phyloP scores from a whole-genome alignment of 1,140 invertebrate genomes.

The Diplogasteroides magnus region DNA sequence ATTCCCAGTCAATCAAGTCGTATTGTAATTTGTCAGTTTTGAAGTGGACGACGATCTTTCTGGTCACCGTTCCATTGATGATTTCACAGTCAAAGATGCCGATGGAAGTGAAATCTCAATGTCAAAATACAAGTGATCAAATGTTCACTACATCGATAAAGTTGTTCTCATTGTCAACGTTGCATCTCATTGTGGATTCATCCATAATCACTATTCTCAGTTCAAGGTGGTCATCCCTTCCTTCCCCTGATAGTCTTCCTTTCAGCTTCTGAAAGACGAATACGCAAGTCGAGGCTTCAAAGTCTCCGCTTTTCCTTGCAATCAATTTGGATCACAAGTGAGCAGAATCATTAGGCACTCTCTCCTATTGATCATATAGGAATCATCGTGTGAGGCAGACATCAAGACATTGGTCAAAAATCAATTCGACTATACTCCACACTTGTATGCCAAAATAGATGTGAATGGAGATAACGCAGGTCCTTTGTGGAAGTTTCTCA shows the following conservation, averaged over 20 bases:
- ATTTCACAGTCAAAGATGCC: slow-evolving; percentile 59
- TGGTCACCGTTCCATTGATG: slow-evolving; percentile 55
- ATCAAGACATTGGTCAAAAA: slow-evolving; percentile 55
- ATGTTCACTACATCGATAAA: slow-evolving; percentile 22
- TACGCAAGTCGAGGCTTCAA: slow-evolving; percentile 37
- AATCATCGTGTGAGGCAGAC: slow-evolving; percentile 37
- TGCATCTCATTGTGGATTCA: slow-evolving; percentile 39
- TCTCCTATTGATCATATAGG: slow-evolving; percentile 57
- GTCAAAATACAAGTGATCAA: slow-evolving; percentile 60
- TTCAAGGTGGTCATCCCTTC: too few relatives aligned
- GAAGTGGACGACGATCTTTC: too few relatives aligned
- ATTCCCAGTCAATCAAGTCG: too few relatives aligned
- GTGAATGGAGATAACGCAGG: slow-evolving; percentile 38
- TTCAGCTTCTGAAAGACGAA: slow-evolving; percentile 41
- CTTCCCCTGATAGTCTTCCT: too few relatives aligned
- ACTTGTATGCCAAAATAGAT: slow-evolving; percentile 42
- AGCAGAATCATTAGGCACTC: slow-evolving; percentile 6
- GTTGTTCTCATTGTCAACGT: slow-evolving; percentile 41
- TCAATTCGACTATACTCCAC: slow-evolving; percentile 44
- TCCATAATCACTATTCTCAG: slow-evolving; percentile 40
- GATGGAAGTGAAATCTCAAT: slow-evolving; percentile 59
- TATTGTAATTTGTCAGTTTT: too few relatives aligned
- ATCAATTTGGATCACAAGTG: slow-evolving; percentile 40
- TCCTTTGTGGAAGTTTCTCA: slow-evolving; percentile 51
- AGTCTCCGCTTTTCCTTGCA: slow-evolving; percentile 44